Conservation (phyloP, 1,140 invertebrate genomes). For the Ostrea denselamellosa region DNA sequence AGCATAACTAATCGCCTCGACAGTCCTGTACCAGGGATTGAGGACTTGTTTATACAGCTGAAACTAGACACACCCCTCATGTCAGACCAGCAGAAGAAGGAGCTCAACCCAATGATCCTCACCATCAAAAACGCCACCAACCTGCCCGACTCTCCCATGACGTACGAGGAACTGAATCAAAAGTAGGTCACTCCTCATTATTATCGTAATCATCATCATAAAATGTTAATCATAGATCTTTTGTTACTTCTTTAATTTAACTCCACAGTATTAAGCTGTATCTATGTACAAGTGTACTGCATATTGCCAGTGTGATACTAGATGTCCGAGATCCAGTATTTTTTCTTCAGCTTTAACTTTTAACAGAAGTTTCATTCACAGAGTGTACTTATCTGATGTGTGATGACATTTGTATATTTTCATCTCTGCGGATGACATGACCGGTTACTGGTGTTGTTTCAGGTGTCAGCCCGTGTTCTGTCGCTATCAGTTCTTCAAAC, state of each 20-base stretch:
- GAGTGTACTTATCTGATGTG: no score
- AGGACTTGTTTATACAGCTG: slow-evolving; percentile 75
- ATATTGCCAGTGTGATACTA: no score
- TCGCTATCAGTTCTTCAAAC: slow-evolving; percentile 75
- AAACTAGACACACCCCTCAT: slow-evolving; percentile 71
- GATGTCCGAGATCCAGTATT: no score
- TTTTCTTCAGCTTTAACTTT: no score
- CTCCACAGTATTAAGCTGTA: no score
- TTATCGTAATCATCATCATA: no score
- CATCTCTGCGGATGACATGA: no score
- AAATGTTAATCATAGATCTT: no score
- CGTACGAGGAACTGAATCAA: slow-evolving; percentile 66
- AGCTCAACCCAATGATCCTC: slow-evolving; percentile 77
- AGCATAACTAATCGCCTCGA: slow-evolving; percentile 71
- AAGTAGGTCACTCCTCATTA: slow-evolving; percentile 65
- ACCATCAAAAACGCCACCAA: slow-evolving; percentile 72
- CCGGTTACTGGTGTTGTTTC: slow-evolving; percentile 42
- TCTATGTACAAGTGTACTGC: no score
- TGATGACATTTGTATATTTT: no score
- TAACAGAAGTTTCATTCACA: no score
- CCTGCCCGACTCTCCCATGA: slow-evolving; percentile 73
- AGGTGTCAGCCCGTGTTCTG: slow-evolving; percentile 76
- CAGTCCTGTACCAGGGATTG: slow-evolving; percentile 68
- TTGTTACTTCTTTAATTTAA: no score
- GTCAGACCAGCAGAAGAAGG: slow-evolving; percentile 69